Evolutionary conservation across 2,888 invertebrate species (phyloP), one percentile per base, ranked within the genome.

Genomic region (Plagiodera versicolora): DNA sequence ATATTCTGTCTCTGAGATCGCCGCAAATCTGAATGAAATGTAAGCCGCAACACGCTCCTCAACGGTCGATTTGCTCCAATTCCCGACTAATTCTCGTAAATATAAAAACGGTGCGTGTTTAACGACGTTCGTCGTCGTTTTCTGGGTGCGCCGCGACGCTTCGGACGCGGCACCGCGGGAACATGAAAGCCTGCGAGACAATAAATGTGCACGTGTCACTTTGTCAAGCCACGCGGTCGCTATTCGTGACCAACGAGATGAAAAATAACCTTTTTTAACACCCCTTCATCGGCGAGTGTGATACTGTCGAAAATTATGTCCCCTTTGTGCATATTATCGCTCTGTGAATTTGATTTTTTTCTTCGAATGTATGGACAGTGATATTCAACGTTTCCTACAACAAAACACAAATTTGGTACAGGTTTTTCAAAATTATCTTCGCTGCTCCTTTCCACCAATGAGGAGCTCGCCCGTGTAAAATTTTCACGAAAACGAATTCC

Each of bases 71-170:
- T 78, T 77, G 74, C 72, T 71, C 70, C 78, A 77, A 80, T 79
- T 80, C 79, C 78, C 78, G 74, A 75, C 78, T 77, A 79, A 80
- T 80, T 80, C 77, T 72, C 68, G 76, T 77, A 79, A 79, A 79
- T 77, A 77, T 77, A 76, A 77, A 79, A 79, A 77, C 76, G 71
- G 73, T 59, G 63, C 63, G 59, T 62, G 60, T 63, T 64, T 62
- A 57, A 60, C 58, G 32, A 52, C 14, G 57, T n/a, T 14, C 39
- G 53, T 24, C 55, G 54, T 51, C 61, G 63, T 69, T 70, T 76
- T 73, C 63, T 70, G 66, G 61, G n/a, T n/a, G n/a, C n/a, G 39
- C 50, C 11, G 20, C 46, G 46, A 57, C 67, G 67, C 60, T 63
- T 63, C 66, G 64, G 70, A 62, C 68, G 64, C 66, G 68, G 63